Evolutionary conservation across 2,797 vertebrate genomes (phyloP), one percentile per base, ranked within the genome.

Genomic region (Manis crassicaudata): DNA sequence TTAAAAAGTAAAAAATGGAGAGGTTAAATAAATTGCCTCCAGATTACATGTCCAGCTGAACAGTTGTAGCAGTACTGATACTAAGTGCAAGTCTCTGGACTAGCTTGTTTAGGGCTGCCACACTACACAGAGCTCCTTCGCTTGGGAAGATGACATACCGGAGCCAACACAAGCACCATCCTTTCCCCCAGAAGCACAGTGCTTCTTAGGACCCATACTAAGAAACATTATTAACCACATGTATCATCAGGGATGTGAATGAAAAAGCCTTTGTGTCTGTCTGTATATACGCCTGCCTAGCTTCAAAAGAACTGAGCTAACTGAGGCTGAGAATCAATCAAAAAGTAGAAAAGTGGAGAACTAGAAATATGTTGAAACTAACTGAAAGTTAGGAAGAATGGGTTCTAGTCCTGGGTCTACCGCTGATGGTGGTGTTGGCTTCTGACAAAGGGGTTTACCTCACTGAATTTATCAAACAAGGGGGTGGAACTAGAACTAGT

Each of bases 231-330:
- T 50, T 52, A 92, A 77, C 52, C 80, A 70, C 16, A 70, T 65
- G 29, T 4, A 23, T 37, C 43, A 68, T 23, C 23, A 79, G 32
- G n/a, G n/a, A 87, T 70, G 6, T 56, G 60, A 65, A 35, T 70
- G 35, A 70, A 83, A 90, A 88, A 72, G 60, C 29, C 91, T 27
- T 25, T 68, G 67, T 46, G 68, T 52, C 52, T 37, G 9, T 72
- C 56, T 77, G 54, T 37, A 7, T n/a, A 84, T 86, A 68, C 62
- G 29, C 52, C 46, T 58, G 7, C 62, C 40, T 63, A 14, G 67
- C 46, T 93, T 73, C 32, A 88, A 62, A 90, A 90, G 35, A 83
- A 90, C 75, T 65, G 17, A 94, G 84, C 18, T 37, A 83, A 32
- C 0, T 75, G 37, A 94, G 10, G 27, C 32, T 72, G 5, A 72